A percentile compares a stretch with the other conserved stretches of the same genome.
phyloP scores from a whole-genome alignment of 2,113 vertebrate genomes.

The Thymallus thymallus region DNA sequence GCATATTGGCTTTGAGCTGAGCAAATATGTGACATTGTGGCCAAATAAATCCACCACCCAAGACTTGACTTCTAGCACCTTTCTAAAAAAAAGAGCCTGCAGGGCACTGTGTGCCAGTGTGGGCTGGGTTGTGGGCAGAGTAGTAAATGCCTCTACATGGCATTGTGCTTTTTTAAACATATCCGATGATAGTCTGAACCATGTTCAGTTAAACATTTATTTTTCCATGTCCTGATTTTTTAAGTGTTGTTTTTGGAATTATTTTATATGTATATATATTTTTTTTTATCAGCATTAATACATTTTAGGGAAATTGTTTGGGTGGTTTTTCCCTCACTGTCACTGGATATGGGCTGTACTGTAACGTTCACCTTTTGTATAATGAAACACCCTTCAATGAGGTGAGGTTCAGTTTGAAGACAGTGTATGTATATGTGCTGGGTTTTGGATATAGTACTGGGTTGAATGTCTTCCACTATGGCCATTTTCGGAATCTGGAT shows the following conservation, averaged over 20 bases:
- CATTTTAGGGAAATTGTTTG: background rate
- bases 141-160: constrained; percentile 83
- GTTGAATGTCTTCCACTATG: background rate
- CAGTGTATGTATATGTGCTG: background rate
- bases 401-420: background rate
- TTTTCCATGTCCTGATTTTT: constrained; percentile 60
- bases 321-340: background rate
- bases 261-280: background rate
- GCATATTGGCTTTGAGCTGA: background rate
- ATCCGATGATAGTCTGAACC: constrained; percentile 83
- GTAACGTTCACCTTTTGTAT: background rate
- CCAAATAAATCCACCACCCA: background rate
- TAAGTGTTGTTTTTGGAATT: constrained; percentile 39
- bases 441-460: background rate
- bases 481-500: background rate
- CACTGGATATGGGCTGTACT: background rate
- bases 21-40: background rate
- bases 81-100: background rate
- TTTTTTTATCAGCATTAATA: background rate
- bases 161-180: constrained; percentile 81
- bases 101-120: constrained; percentile 82
- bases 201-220: constrained; percentile 77
- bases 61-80: background rate
- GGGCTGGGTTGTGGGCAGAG: constrained; percentile 68
- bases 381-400: background rate